Conservation (phyloP, 2,113 vertebrate species). For the Saccopteryx bilineata region DNA sequence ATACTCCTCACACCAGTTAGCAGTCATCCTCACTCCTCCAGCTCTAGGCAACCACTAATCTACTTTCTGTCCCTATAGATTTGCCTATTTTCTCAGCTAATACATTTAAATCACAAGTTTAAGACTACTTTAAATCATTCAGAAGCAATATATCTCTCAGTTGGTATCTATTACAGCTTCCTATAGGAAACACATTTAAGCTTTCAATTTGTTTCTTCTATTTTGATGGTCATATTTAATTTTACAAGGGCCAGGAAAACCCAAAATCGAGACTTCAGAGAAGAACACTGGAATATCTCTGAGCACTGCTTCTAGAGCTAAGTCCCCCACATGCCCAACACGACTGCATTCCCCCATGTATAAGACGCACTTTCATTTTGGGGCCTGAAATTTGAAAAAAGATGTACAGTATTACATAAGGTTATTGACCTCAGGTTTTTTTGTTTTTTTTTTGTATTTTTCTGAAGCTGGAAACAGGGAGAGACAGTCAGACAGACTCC, state of each 20-base stretch:
- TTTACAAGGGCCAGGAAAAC: neutral
- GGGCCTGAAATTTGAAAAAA: no score
- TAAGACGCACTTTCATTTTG: no score
- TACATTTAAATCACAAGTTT: neutral
- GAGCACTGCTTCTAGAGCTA: neutral
- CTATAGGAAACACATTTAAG: conserved; percentile 12
- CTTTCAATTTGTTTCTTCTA: conserved; percentile 4
- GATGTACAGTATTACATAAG: no score
- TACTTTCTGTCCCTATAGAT: neutral
- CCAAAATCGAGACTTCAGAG: neutral
- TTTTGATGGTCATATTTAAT: neutral
- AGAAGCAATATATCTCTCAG: neutral
- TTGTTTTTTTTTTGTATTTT: no score
- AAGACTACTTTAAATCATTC: neutral
- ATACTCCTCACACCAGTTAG: neutral
- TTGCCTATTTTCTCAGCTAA: neutral
- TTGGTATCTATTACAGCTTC: neutral
- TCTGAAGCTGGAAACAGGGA: no score
- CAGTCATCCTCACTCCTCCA: neutral
- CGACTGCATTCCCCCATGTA: no score
- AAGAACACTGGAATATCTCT: neutral
- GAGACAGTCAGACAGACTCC: no score
- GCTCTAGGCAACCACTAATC: neutral
- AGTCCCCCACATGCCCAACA: neutral
- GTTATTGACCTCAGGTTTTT: no score